Evolutionary conservation across 2,888 invertebrate genomes (phyloP).

Genomic region (Diadegma fenestrale): DNA sequence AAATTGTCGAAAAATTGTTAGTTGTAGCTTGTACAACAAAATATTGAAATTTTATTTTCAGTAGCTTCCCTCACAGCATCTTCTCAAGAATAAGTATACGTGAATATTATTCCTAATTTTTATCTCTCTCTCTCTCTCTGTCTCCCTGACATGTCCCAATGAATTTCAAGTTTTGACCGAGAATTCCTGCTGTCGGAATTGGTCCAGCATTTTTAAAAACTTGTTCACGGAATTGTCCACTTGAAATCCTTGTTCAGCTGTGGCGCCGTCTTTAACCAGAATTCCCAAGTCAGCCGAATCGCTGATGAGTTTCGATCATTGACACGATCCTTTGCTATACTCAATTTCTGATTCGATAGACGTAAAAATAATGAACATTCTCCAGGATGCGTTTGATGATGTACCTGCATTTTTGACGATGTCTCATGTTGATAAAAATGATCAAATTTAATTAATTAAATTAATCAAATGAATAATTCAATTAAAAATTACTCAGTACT

Average conservation of each 20-base stretch:
- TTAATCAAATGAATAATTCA: no score
- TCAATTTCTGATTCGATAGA: background rate
- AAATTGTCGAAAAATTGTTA: no score
- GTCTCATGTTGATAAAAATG: no score
- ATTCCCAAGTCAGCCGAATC: conserved; percentile 36
- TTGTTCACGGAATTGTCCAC: conserved; percentile 45
- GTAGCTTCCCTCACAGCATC: background rate
- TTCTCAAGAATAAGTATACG: conserved; percentile 9
- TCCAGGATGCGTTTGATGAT: no score
- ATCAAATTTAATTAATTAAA: no score
- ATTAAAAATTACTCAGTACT: no score
- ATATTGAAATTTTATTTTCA: no score
- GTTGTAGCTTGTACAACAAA: no score
- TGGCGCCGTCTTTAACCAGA: conserved; percentile 51
- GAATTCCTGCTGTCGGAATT: conserved; percentile 44
- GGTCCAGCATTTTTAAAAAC: conserved; percentile 51
- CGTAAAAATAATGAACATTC: background rate
- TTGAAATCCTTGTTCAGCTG: conserved; percentile 50
- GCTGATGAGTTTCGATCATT: conserved; percentile 46
- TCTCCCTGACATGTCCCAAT: conserved; percentile 37
- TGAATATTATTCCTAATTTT: conserved; percentile 38
- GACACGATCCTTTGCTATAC: background rate
- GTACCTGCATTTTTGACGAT: no score
- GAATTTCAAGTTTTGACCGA: conserved; percentile 37
- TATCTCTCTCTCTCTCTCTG: background rate